Conservation (phyloP, 2,113 vertebrate species). For the Anolis carolinensis region DNA sequence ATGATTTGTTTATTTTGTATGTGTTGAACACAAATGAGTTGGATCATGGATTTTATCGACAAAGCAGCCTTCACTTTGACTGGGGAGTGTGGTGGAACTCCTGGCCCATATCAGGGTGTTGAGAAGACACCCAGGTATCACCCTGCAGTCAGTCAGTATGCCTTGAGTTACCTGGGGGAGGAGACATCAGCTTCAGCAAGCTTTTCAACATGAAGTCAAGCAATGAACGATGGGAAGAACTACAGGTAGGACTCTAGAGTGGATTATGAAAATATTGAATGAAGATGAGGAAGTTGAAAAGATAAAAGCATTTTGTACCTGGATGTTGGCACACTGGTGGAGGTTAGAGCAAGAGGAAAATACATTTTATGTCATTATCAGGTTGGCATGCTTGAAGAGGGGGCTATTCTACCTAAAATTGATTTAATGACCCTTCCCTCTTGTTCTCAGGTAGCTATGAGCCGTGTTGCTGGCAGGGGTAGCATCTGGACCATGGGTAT, state of each 20-base stretch:
- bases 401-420: neutral
- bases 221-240: neutral
- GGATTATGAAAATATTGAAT: neutral
- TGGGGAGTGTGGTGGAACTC: neutral
- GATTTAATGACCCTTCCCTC: neutral
- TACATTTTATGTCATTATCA: neutral
- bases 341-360: neutral
- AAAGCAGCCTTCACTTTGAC: neutral
- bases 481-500: neutral
- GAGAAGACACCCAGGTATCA: too few species aligned
- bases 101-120: neutral
- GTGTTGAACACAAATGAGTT: neutral
- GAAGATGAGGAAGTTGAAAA: neutral
- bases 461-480: neutral
- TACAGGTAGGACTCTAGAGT: neutral
- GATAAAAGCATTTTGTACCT: neutral
- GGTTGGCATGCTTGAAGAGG: neutral
- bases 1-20: neutral
- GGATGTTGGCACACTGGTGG: neutral
- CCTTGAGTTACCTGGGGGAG: neutral
- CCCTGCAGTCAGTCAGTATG: too few species aligned
- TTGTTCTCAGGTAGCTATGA: conserved; percentile 18
- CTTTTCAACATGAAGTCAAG: neutral
- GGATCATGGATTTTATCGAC: neutral
- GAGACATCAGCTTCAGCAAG: neutral